Base-by-base conservation (phyloP, 2,888 invertebrate species). In the Microctonus aethiopoides region DNA sequence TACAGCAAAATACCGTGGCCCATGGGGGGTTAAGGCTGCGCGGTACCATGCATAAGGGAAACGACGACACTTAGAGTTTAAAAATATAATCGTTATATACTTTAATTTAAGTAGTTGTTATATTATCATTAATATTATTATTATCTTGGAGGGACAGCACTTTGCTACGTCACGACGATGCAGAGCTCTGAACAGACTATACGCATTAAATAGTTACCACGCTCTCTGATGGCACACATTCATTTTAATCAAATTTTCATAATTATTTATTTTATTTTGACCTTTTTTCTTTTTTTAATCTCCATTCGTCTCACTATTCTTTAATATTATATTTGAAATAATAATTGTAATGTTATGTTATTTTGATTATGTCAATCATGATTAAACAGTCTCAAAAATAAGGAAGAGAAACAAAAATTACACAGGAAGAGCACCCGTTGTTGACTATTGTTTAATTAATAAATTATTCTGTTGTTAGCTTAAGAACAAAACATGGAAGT, bases 51-150 rank as follows among this genome's bases (percentile, higher is more conserved):
- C 82, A 81, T 80, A 16, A 46, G 46, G 46, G 46, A 83, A 79
- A 83, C 46, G 82, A 86, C 85, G 86, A 86, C 86, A 86, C 86
- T 86, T 85, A 86, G 85, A 86, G 84, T 86, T 86, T 86, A 86
- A 86, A 86, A 86, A 86, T 86, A 86, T 86, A 86, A 84, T 85
- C 81, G 83, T 84, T 82, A 81, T 84, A 82, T 83, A 84, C 79
- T 83, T 83, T 79, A 80, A 82, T 84, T 83, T 76, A 76, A 80
- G 78, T 79, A 79, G 74, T 46, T 74, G 34, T 78, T 76, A 77
- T 77, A 76, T 77, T 79, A 77, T 77, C 77, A 76, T 67, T 70
- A 72, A 73, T 79, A 77, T 78, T 80, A 80, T 84, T 84, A 85
- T 85, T 84, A 85, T 86, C 83, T 81, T 85, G 84, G 83, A 86